A percentile compares a stretch with the other conserved stretches of the same genome.
Evolutionary conservation across 35 echinoderm and acorn worm species (phyloP).

Genomic region (Stichopus chloronotus): DNA sequence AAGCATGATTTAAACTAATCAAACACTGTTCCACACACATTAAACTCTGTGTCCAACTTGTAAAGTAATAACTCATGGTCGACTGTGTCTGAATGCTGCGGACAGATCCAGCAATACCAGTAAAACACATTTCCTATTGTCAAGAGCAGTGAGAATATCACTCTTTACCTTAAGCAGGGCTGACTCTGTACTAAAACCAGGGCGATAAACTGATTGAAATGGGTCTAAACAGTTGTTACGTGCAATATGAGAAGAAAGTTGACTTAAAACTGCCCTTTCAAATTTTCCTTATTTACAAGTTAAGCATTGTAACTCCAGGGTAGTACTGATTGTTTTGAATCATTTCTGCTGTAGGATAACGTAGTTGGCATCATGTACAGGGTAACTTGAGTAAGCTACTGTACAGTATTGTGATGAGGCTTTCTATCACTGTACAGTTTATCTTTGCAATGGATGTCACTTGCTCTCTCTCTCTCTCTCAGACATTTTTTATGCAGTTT

Average conservation of each 20-base stretch:
- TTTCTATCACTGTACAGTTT: too few species aligned
- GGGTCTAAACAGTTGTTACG: not conserved
- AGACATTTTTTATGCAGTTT: too few species aligned
- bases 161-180: not conserved
- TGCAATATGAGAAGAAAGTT: not conserved
- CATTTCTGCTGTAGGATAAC: too few species aligned
- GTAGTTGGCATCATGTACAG: too few species aligned
- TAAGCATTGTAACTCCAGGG: too few species aligned
- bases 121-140: not conserved
- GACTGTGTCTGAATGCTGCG: too few species aligned
- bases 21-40: not conserved
- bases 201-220: not conserved
- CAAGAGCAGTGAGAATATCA: not conserved
- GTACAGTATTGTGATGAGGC: too few species aligned
- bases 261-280: constrained; percentile 6
- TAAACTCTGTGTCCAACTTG: not conserved
- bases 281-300: not conserved
- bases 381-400: too few species aligned
- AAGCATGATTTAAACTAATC: constrained; percentile 13
- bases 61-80: too few species aligned
- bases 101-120: not conserved
- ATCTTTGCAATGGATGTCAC: too few species aligned
- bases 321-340: too few species aligned
- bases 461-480: too few species aligned
- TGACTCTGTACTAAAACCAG: constrained; percentile 11